Evolutionary conservation across 2,797 vertebrate species (phyloP).

Genomic region (Enteromius afrohamiltoni): DNA sequence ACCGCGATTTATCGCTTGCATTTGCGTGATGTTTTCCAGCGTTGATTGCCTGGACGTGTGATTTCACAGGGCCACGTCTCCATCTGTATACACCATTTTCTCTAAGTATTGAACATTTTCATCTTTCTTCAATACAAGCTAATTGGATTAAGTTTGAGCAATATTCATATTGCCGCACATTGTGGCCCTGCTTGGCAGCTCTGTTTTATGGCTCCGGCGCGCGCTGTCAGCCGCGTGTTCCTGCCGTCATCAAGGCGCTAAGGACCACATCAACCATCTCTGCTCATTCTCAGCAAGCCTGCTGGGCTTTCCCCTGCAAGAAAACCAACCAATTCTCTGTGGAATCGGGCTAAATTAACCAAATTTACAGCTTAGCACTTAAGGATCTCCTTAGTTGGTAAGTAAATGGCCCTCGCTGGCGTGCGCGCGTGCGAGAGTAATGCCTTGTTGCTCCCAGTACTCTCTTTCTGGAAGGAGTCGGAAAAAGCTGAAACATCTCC

Average conservation of each 20-base stretch:
- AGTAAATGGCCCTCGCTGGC: slow-evolving; percentile 71
- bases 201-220: slow-evolving; percentile 56
- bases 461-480: slow-evolving; percentile 69
- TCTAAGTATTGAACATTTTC: slow-evolving; percentile 60
- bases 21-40: slow-evolving; percentile 43
- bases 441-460: slow-evolving; percentile 65
- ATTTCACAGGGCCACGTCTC: slow-evolving; percentile 37
- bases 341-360: slow-evolving; percentile 83
- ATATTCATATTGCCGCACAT: slow-evolving; percentile 57
- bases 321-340: slow-evolving; percentile 76
- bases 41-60: slow-evolving; percentile 37
- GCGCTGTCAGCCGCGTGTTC: slow-evolving; percentile 70
- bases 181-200: slow-evolving; percentile 22
- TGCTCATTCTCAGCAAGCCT: slow-evolving; percentile 77
- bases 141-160: slow-evolving; percentile 71
- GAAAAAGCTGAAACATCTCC: slow-evolving; percentile 67
- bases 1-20: slow-evolving; percentile 44
- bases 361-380: slow-evolving; percentile 84
- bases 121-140: slow-evolving; percentile 61
- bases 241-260: slow-evolving; percentile 69
- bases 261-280: slow-evolving; percentile 77
- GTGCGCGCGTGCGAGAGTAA: slow-evolving; percentile 44
- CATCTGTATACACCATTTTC: slow-evolving; percentile 46
- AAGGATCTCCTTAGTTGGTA: slow-evolving; percentile 79
- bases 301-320: slow-evolving; percentile 75